Base-by-base conservation (phyloP, 2,888 invertebrate genomes). In the Pemphredon lugubris region DNA sequence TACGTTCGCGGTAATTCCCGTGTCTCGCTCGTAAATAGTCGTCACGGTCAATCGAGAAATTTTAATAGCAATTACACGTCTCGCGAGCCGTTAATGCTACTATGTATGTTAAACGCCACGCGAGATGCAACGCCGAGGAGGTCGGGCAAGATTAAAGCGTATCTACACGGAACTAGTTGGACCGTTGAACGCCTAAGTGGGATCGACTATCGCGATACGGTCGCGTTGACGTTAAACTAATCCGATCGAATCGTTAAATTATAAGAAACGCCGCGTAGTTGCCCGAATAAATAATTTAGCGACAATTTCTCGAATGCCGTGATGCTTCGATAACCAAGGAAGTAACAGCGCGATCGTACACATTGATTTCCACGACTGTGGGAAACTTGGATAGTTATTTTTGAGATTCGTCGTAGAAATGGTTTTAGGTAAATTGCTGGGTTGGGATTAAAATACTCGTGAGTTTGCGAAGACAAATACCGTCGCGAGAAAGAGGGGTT, bases 261-360 rank as follows among this genome's bases (percentile, higher is more conserved):
- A 16, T 9, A 34, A 51, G 34, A 39, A 6, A 39, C 55, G 59
- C 54, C 32, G 71, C 47, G 40, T 53, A 37, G 44, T 58, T 67
- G 30, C 68, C 51, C 53, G 39, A 34, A 58, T 51, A 16, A 45
- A 21, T 58, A 58, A 69, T 67, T 47, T n/a, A n/a, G 68, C 57
- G 67, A 45, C 47, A 26, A 58, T 39, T 69, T 53, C 53, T 58
- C 40, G 14, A 11, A 30, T 34, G 26, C 30, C 30, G 61, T 47
- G 21, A 57, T 32, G 70, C 71, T 61, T 70, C 53, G 47, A 57
- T 60, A 57, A 42, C 20, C 45, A 23, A 30, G 34, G 16, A 1
- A 39, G 53, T 23, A 26, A 48, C 32, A n/a, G n/a, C n/a, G n/a
- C n/a, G n/a, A n/a, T n/a, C n/a, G n/a, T n/a, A n/a, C n/a, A n/a